Evolutionary conservation across 2,797 vertebrate genomes (phyloP), one percentile per base, ranked within the genome.

Genomic region (Zalophus californianus): DNA sequence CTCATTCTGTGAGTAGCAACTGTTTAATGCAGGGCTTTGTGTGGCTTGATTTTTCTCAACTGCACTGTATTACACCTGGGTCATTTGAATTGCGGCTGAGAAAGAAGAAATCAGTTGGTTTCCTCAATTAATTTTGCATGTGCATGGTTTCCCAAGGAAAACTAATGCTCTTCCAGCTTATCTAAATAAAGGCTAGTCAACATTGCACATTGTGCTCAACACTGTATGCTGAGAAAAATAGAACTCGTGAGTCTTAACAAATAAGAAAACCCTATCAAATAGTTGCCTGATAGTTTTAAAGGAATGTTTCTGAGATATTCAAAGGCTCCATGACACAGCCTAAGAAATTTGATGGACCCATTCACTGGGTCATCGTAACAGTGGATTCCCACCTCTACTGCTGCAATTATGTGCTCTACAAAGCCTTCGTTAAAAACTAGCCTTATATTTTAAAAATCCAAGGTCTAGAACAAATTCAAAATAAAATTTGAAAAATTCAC

Each of bases 41-140:
- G 11, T 66, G 72, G 91, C 23, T 91, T 96, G 23, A 20, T 21
- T 96, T 98, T 97, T 98, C 87, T 92, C 41, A 48, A 12, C n/a
- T 93, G 50, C 50, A 73, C 16, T 7, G 5, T 29, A 41, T 95
- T 92, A 90, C 16, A 97, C 84, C 83, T 92, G 62, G 96, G 70
- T 68, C 88, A 80, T 75, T 10, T 93, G 87, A 91, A 90, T 80
- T 93, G 48, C 52, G n/a, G 20, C 48, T 27, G 35, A 14, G 41
- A 94, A 94, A 83, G 52, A 56, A 83, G 72, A 94, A 94, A 86
- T 91, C 91, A 54, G 50, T 64, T 78, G 12, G 62, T 86, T 86
- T 94, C 84, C 86, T 86, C 94, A 96, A 97, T 97, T 98, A 97
- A 98, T 98, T 98, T 91, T 86, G 32, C 20, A 68, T 73, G 91